Evolutionary conservation across 2,797 vertebrate species (phyloP), one percentile per base, ranked within the genome.

Genomic region (Chelon auratus): DNA sequence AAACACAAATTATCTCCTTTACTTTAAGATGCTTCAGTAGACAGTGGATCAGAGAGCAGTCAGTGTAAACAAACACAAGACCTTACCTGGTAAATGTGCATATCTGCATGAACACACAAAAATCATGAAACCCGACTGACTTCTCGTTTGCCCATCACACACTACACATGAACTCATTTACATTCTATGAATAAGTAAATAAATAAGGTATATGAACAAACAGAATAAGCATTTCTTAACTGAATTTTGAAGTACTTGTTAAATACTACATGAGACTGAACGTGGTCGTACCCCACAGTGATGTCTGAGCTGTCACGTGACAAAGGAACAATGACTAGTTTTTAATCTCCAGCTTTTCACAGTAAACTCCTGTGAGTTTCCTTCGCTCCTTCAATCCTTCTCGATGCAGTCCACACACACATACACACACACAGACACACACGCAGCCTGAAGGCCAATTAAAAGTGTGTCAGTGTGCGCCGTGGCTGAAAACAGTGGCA

Each of bases 381-480:
- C 51, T 17, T 13, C 53, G 26, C 20, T 57, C 47, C 62, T 22
- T 69, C 11, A 63, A 47, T 72, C 15, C 42, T 61, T 55, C 18
- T 4, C 1, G 26, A 52, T 58, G 48, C 42, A 40, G 39, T 9
- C 37, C 58, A 64, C 30, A 36, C 57, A 24, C 56, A 24, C 66
- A 37, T 74, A 39, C 60, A 18, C 61, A 63, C 43, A 72, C 68
- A 69, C 52, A 55, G 63, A 72, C 18, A 64, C 59, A 65, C 39
- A 55, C 61, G 63, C 9, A 51, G 48, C 43, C 66, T 53, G 59
- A 54, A 71, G 60, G 86, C 84, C 87, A 91, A 90, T 92, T 91
- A 92, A 89, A 90, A 77, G 66, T 24, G 82, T 84, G 65, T 81
- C 80, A 81, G 84, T 85, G 80, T 90, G 87, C 76, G 65, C 77